A percentile compares a stretch with the other conserved stretches of the same genome.
phyloP scores from a whole-genome alignment of 2,888 invertebrate genomes.

The Lycia hirtaria region DNA sequence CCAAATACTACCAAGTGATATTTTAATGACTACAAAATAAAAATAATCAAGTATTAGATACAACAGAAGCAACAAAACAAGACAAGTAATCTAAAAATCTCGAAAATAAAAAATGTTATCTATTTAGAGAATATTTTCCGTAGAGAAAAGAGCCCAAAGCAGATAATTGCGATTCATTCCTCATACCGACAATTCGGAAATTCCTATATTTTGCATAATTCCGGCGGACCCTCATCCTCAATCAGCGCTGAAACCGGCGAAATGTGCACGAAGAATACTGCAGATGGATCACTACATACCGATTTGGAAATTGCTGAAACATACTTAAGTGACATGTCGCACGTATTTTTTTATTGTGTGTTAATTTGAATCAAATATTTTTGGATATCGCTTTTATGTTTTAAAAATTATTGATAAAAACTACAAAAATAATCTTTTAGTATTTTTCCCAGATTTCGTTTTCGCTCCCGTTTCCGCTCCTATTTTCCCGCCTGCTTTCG shows the following conservation, averaged over 20 bases:
- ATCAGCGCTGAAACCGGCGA: slow-evolving; percentile 24
- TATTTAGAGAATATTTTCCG: slow-evolving; percentile 8
- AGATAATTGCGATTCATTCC: slow-evolving; percentile 23
- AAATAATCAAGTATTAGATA: too few species aligned
- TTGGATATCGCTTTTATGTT: too few species aligned
- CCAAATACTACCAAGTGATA: too few species aligned
- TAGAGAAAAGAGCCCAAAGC: not conserved
- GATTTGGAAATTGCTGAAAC: not conserved
- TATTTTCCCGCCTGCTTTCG: too few species aligned
- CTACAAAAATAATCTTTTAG: too few species aligned
- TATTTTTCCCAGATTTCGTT: too few species aligned
- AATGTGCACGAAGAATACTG: not conserved
- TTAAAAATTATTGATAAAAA: too few species aligned
- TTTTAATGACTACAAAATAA: too few species aligned
- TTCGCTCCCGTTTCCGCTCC: too few species aligned
- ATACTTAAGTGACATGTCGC: too few species aligned
- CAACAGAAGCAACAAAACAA: not conserved
- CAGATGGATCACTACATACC: not conserved
- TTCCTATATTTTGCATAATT: slow-evolving; percentile 26
- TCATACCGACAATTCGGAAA: slow-evolving; percentile 18
- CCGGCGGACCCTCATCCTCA: slow-evolving; percentile 16
- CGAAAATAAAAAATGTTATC: not conserved
- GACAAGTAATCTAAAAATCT: not conserved
- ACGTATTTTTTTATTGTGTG: too few species aligned
- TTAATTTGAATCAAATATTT: too few species aligned